Base-by-base conservation (phyloP, 1,140 invertebrate species). In the Drosophila bipectinata region DNA sequence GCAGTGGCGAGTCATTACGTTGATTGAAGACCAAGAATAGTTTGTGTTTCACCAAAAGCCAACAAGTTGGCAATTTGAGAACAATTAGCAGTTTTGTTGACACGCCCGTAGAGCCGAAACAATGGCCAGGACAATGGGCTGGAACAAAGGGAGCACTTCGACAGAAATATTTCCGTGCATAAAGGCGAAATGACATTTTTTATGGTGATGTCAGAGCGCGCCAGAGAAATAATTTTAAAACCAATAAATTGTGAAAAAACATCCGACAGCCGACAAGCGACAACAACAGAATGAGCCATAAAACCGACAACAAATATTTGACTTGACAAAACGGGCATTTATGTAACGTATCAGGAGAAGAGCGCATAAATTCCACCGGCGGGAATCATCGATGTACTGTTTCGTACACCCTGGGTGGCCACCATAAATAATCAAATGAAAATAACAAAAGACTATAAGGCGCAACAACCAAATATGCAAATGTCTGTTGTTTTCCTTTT, bases 391-490 rank as follows among this genome's bases (percentile, higher is more conserved):
- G 71, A 63, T 61, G 61, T 75, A 75, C 68, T 61, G 34, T 39
- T 64, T 61, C 9, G 7, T 30, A 68, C 21, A 52, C 41, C 41
- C n/a, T 58, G 51, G 54, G 76, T 39, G 49, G 66, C 45, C 41
- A 54, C 62, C 81, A 87, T 85, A 85, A 85, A 85, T 85, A 87
- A 87, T 85, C 77, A 77, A 80, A 85, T 87, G 79, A 85, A 85
- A 81, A 69, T 71, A 72, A 74, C 61, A 87, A 62, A 87, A 72
- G 61, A 78, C 63, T 67, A 44, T 67, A 64, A 67, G 63, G 60
- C 67, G 52, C 59, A 64, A 47, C 47, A 66, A 64, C 48, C 32
- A 49, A 69, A 71, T 71, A 76, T 87, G 72, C 58, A 61, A 67
- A 68, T 67, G 62, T 37, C 60, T 56, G 32, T 45, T 18, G 4